Evolutionary conservation across 1,140 invertebrate genomes (phyloP).

Genomic region (Bombus sibiricus): DNA sequence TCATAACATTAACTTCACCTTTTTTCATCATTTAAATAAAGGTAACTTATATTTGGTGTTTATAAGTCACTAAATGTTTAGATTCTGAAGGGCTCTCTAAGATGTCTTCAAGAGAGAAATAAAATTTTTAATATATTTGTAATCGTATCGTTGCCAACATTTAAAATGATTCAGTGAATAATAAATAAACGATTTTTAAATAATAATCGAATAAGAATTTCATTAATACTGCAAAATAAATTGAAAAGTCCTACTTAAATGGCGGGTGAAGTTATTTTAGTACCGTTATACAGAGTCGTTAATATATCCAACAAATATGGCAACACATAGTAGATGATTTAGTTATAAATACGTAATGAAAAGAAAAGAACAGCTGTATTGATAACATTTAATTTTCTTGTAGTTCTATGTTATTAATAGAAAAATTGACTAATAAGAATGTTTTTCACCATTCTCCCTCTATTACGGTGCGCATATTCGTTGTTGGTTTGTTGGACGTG

Average conservation of each 20-base stretch:
- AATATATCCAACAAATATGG: not conserved
- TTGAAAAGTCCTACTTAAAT: not conserved
- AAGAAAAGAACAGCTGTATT: not conserved
- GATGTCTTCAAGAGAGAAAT: not conserved
- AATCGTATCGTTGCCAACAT: not conserved
- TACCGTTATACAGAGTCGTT: not conserved
- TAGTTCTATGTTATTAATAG: not conserved
- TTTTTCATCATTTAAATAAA: not conserved
- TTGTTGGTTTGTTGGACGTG: not conserved
- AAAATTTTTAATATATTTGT: not conserved
- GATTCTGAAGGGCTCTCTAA: not conserved
- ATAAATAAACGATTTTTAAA: not conserved
- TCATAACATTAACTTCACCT: not conserved
- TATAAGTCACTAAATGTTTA: not conserved
- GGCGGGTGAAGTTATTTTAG: not conserved
- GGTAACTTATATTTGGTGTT: not conserved
- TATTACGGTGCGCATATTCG: not conserved
- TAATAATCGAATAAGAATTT: not conserved
- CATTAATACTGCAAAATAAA: not conserved
- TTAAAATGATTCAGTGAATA: not conserved
- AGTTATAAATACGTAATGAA: not conserved
- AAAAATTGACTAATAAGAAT: not conserved
- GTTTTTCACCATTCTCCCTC: not conserved
- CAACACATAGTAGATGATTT: slow-evolving; percentile 1
- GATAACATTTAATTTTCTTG: not conserved